Evolutionary conservation across 1,140 invertebrate genomes (phyloP).

Genomic region (Agrilus planipennis): DNA sequence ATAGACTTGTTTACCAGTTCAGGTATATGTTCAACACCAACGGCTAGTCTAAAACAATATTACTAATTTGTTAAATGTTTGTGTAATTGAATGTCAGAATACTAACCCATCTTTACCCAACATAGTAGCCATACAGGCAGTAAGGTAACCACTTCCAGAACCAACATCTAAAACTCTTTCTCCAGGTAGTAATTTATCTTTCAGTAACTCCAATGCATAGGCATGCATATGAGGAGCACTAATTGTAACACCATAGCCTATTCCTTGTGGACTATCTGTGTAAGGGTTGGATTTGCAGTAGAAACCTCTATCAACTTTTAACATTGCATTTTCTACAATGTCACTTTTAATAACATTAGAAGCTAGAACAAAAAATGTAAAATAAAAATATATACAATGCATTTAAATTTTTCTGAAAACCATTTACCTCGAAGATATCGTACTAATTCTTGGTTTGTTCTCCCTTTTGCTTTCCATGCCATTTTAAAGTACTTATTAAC

Average conservation of each 20-base stretch:
- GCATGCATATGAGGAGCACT: conserved; percentile 99
- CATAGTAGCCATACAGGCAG: conserved; percentile 88
- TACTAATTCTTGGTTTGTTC: conserved; percentile 73
- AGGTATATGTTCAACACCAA: conserved; percentile 90
- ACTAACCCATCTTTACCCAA: conserved; percentile 59
- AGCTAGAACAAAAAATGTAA: conserved; percentile 46
- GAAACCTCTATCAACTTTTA: conserved; percentile 69
- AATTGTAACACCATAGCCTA: conserved; percentile 86
- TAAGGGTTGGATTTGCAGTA: conserved; percentile 72
- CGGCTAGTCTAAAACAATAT: conserved; percentile 39
- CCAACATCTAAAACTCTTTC: conserved; percentile 84
- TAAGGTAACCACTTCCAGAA: conserved; percentile 90
- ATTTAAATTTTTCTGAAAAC: conserved; percentile 10
- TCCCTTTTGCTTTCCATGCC: conserved; percentile 74
- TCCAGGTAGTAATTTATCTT: conserved; percentile 69
- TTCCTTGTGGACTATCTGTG: conserved; percentile 79
- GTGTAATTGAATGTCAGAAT: no score
- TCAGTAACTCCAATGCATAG: conserved; percentile 81
- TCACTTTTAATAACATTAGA: conserved; percentile 75
- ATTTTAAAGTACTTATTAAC: no score
- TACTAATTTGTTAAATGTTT: no score
- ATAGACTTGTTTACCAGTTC: conserved; percentile 66
- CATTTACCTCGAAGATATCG: conserved; percentile 67
- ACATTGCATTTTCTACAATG: conserved; percentile 74
- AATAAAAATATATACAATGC: conserved; percentile 10